These are phyloP conservation scores for Drosophila gaucha DNA, from an alignment of 2,888 invertebrate species.

Conservation along the genomic window DNA sequence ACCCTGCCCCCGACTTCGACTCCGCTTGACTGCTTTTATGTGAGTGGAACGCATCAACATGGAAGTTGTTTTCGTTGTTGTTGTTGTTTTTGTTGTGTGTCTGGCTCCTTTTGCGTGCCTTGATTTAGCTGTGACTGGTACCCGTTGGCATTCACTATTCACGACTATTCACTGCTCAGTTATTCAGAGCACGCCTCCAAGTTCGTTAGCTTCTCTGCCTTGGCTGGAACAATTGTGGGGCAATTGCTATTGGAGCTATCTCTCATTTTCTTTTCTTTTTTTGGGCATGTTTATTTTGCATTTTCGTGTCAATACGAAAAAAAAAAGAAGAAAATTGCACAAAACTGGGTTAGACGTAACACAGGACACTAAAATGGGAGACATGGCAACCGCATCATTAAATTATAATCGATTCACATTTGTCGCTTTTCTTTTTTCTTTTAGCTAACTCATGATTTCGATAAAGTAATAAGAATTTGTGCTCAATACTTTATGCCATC, in stretches of 20 bases:
- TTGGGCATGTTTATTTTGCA: slow-evolving; percentile 32
- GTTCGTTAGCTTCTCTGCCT: slow-evolving; percentile 69
- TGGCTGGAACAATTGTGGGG: slow-evolving; percentile 56
- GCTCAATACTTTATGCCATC: not conserved
- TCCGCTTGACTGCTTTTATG: slow-evolving; percentile 43
- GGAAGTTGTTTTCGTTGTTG: slow-evolving; percentile 5
- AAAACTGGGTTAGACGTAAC: slow-evolving; percentile 33
- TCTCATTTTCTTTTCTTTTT: slow-evolving; percentile 20
- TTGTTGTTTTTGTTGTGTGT: slow-evolving; percentile 23
- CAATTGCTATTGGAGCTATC: slow-evolving; percentile 64
- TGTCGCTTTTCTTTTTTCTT: not conserved
- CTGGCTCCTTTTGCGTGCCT: slow-evolving; percentile 50
- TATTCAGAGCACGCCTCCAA: slow-evolving; percentile 62
- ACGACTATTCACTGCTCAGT: slow-evolving; percentile 19
- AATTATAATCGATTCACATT: slow-evolving; percentile 21
- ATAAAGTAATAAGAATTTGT: not conserved
- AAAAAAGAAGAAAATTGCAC: too few relatives aligned
- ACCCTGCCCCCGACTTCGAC: slow-evolving; percentile 7
- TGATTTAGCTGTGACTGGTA: slow-evolving; percentile 67
- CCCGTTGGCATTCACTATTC: slow-evolving; percentile 70
- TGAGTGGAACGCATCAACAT: slow-evolving; percentile 24
- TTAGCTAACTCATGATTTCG: not conserved
- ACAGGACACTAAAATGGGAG: slow-evolving; percentile 19
- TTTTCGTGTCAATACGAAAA: slow-evolving; percentile 24
- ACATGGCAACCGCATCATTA: slow-evolving; percentile 33